A percentile compares a stretch with the other conserved stretches of the same genome.
These are phyloP conservation scores for Chrysaora quinquecirrha DNA, from an alignment of 30 jellyfish, hydroid and myxozoan genomes.

Conservation along the genomic window DNA sequence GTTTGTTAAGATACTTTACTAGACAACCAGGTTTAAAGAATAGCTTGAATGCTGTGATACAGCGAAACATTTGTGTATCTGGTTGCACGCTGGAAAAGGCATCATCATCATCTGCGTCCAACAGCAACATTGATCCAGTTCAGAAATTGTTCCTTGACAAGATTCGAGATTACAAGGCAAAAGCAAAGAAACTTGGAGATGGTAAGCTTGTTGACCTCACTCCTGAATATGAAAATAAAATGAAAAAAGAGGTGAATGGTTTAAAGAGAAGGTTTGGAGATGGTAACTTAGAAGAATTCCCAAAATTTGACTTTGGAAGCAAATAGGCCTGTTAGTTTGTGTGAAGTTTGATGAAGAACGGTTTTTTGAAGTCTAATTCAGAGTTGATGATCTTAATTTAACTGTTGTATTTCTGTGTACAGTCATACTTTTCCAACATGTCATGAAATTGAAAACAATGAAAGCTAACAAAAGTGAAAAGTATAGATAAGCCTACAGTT, in stretches of 20 bases:
- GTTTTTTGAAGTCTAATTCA: no score
- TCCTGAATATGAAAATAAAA: slow-evolving; percentile 67
- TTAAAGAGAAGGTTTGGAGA: slow-evolving; percentile 84
- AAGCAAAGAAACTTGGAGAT: slow-evolving; percentile 64
- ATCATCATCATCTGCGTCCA: slow-evolving; percentile 1
- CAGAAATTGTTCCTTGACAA: slow-evolving; percentile 84
- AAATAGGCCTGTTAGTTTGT: slow-evolving; percentile 1
- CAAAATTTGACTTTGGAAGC: slow-evolving; percentile 74
- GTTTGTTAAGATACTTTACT: not conserved
- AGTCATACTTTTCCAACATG: no score
- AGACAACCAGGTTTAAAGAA: not conserved
- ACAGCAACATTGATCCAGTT: slow-evolving; percentile 74
- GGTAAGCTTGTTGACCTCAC: slow-evolving; percentile 76
- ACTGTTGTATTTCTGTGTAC: no score
- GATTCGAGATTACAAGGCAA: slow-evolving; percentile 70
- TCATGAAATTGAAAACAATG: no score
- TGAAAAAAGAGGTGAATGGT: slow-evolving; percentile 67
- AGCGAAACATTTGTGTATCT: slow-evolving; percentile 68
- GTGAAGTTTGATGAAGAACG: not conserved
- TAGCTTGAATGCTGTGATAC: slow-evolving; percentile 16
- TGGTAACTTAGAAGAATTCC: slow-evolving; percentile 83
- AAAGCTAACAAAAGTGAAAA: no score
- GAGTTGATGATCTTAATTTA: no score
- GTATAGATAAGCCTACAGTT: no score
- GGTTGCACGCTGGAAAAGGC: slow-evolving; percentile 44